Evolutionary conservation across 2,797 vertebrate species (phyloP).

Genomic region (Rhincodon typus): DNA sequence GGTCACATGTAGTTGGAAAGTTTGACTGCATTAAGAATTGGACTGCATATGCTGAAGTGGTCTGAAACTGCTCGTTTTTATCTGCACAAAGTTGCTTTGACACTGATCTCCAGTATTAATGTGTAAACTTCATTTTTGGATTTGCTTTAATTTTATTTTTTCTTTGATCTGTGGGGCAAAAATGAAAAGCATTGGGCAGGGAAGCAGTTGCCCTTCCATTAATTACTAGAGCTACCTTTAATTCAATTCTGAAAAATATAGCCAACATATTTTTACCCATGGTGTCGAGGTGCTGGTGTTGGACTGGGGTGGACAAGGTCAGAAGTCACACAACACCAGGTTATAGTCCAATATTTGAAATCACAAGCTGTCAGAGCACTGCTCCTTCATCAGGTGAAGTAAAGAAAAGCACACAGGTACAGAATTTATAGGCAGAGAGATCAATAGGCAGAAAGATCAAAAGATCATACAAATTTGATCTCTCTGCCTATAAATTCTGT

Average conservation of each 20-base stretch:
- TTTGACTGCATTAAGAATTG: constrained; percentile 1
- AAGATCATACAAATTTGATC: too few relatives aligned
- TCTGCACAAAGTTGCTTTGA: neutral
- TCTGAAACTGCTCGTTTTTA: neutral
- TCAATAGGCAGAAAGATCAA: too few relatives aligned
- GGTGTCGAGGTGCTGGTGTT: too few relatives aligned
- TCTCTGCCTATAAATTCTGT: too few relatives aligned
- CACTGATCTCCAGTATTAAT: neutral
- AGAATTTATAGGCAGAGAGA: too few relatives aligned
- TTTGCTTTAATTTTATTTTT: neutral
- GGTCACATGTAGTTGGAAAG: constrained; percentile 53
- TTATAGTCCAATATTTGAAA: too few relatives aligned
- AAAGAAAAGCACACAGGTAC: too few relatives aligned
- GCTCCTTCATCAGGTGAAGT: too few relatives aligned
- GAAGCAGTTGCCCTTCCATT: neutral
- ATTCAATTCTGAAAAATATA: neutral
- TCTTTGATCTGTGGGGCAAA: neutral
- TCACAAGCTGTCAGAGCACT: too few relatives aligned
- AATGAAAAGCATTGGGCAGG: neutral
- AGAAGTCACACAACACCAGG: too few relatives aligned
- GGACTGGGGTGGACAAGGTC: too few relatives aligned
- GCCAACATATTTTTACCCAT: neutral
- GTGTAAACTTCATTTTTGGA: neutral
- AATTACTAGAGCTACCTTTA: neutral
- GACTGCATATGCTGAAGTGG: constrained; percentile 19